Conservation (phyloP, 2,888 invertebrate genomes). For the Melangyna quadrimaculata region DNA sequence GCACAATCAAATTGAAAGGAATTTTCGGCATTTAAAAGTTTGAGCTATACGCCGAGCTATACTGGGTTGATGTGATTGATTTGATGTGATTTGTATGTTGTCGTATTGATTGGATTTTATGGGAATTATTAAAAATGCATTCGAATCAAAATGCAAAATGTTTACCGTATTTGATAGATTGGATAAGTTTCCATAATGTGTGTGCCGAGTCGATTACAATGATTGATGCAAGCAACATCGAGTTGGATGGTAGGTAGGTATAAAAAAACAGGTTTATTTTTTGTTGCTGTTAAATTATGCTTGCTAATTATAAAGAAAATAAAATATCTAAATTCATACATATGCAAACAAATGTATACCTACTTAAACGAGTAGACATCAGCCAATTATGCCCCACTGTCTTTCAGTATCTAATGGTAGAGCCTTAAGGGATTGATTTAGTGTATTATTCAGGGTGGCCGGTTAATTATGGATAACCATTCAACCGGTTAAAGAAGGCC, state of each 20-base stretch:
- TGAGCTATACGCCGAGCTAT: neutral
- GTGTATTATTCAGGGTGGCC: too few relatives aligned
- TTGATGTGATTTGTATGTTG: constrained; percentile 68
- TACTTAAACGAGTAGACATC: too few relatives aligned
- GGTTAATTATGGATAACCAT: too few relatives aligned
- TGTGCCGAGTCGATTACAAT: constrained; percentile 26
- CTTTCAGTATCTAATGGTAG: too few relatives aligned
- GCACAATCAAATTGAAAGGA: constrained; percentile 54
- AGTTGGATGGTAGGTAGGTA: neutral
- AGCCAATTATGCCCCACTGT: too few relatives aligned
- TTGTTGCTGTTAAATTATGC: neutral
- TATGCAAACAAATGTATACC: too few relatives aligned
- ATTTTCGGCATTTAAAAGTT: constrained; percentile 69
- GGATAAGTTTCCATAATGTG: constrained; percentile 52
- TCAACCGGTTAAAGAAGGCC: too few relatives aligned
- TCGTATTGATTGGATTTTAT: constrained; percentile 58
- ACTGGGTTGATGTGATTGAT: constrained; percentile 59
- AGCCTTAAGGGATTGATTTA: too few relatives aligned
- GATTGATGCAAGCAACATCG: constrained; percentile 42
- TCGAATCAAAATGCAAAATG: constrained; percentile 47
- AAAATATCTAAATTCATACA: too few relatives aligned
- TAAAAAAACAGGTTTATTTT: neutral
- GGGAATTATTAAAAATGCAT: constrained; percentile 49
- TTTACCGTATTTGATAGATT: constrained; percentile 57
- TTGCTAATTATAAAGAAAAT: neutral